Conservation (phyloP, 2,113 vertebrate genomes). For the Daubentonia madagascariensis region DNA sequence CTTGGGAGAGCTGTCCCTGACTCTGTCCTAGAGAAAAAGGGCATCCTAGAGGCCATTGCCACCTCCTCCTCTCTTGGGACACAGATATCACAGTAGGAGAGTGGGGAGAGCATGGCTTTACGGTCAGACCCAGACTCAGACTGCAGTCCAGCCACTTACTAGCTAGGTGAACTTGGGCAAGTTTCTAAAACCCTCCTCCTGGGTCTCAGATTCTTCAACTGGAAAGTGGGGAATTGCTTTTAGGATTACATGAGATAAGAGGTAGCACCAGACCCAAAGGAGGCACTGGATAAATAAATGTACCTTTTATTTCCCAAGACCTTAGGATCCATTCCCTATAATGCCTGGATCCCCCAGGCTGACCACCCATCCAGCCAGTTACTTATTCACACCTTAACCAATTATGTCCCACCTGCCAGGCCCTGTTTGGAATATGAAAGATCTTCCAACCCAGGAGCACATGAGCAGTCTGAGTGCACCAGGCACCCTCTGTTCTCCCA, state of each 20-base stretch:
- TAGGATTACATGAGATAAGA: not conserved
- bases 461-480: not conserved
- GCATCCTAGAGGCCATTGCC: not conserved
- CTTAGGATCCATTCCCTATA: not conserved
- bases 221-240: not conserved
- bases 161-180: not conserved
- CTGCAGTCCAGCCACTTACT: not conserved
- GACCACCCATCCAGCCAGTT: not conserved
- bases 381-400: not conserved
- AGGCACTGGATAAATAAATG: not conserved
- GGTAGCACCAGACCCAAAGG: not conserved
- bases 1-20: not conserved
- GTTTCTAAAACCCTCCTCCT: not conserved
- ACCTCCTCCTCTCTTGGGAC: not conserved
- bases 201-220: not conserved
- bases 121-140: not conserved
- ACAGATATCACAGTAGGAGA: not conserved
- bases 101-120: not conserved
- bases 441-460: not conserved
- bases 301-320: not conserved
- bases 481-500: not conserved
- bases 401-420: not conserved
- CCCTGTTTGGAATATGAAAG: not conserved
- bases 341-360: not conserved
- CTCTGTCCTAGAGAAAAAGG: constrained; percentile 24